Percentiles rank a stretch among this genome's conserved stretches.
These are phyloP conservation scores for Cyprinus carpio DNA, from an alignment of 2,113 vertebrate species.

Conservation along the genomic window DNA sequence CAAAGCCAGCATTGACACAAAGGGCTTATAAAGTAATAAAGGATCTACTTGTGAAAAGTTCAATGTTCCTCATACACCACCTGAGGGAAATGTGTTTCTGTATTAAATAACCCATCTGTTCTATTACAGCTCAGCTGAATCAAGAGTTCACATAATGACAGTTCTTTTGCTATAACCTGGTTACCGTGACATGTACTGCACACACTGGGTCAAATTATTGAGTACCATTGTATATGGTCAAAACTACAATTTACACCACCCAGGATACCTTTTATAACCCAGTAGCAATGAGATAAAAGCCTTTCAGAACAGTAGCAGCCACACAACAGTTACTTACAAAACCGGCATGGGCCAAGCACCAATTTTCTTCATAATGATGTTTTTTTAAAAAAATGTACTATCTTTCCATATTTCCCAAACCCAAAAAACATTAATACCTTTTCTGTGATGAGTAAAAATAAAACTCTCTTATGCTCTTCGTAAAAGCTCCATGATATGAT, in stretches of 20 bases:
- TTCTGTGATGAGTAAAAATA: not conserved
- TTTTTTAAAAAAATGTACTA: not conserved
- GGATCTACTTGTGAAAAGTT: not conserved
- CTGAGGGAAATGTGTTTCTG: constrained; percentile 34
- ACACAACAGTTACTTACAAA: not conserved
- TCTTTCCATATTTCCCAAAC: not conserved
- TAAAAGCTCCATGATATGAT: not conserved
- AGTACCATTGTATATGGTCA: not conserved
- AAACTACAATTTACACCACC: not conserved
- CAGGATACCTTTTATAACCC: no score
- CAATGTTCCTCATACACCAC: constrained; percentile 10
- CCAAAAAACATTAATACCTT: not conserved
- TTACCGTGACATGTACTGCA: not conserved
- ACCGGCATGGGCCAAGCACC: not conserved
- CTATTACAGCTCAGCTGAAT: not conserved
- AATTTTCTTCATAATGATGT: not conserved
- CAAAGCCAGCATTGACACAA: constrained; percentile 14
- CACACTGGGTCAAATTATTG: not conserved
- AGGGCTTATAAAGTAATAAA: constrained; percentile 16
- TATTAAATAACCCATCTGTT: constrained; percentile 19
- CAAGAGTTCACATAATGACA: not conserved
- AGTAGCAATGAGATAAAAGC: not conserved
- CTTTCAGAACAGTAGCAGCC: not conserved
- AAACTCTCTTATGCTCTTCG: not conserved
- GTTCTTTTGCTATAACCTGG: not conserved